Base-by-base conservation (phyloP, 2,888 invertebrate species). In the Heliconius erato region DNA sequence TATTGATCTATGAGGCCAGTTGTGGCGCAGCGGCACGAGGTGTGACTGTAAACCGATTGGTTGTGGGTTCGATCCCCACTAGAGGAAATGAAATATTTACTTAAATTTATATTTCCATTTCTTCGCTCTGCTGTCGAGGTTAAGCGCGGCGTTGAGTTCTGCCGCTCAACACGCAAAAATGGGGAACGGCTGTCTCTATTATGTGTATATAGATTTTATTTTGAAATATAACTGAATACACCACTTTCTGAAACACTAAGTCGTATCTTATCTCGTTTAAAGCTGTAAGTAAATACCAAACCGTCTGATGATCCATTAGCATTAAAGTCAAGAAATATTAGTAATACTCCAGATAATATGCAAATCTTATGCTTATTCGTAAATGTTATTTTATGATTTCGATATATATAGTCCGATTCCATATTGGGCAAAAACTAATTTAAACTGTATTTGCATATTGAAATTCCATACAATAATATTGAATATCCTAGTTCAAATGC, bases 221-320 rank as follows among this genome's bases (percentile, higher is more conserved):
- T 26, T 26, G 2, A 26, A 72, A 72, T 63, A 40, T 35, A 63
- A 63, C 14, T 40, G 7, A 23, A 59, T n/a, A 59, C 35, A 35
- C 14, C 23, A 63, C n/a, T 76, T 76, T 35, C n/a, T n/a, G n/a
- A 76, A 76, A 76, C 59, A 76, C 76, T 76, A 76, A 76, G 16
- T 63, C 59, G n/a, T 59, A 78, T 68, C 78, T 67, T 78, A 78
- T 78, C 67, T 78, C 54, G 28, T 74, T 67, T 6, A 49, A 78
- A 49, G 44, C 63, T 44, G 7, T 76, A 78, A 78, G 77, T 78
- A 78, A 78, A 67, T 78, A 67, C 44, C 23, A 28, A 67, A 49
- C 67, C 49, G 54, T 68, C 35, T 68, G 76, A 77, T 81, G 76
- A 81, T 76, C 76, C 63, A 71, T 65, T 74, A 67, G 35, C 44